phyloP scores from a whole-genome alignment of 2,113 vertebrate species.

The Hemibagrus wyckioides region DNA sequence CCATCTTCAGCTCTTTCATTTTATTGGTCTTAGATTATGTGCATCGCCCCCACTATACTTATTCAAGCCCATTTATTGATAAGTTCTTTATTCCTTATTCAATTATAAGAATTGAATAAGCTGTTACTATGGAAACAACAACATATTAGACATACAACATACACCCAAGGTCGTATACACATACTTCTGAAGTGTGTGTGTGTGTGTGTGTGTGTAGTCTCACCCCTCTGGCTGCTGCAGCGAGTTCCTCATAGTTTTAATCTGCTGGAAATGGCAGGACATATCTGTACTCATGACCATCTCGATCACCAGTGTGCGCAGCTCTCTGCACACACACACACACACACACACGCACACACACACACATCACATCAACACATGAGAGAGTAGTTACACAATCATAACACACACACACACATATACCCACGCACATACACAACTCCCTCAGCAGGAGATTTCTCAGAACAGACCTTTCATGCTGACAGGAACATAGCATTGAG shows the following conservation, averaged over 20 bases:
- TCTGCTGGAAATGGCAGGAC: constrained; percentile 98
- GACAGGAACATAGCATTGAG: constrained; percentile 7
- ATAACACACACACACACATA: constrained; percentile 28
- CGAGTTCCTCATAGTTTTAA: constrained; percentile 91
- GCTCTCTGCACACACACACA: constrained; percentile 78
- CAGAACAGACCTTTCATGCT: constrained; percentile 23
- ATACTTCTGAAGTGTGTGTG: not conserved
- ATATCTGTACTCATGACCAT: constrained; percentile 99
- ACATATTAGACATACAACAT: not conserved
- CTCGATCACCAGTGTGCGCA: constrained; percentile 92
- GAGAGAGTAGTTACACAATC: too few relatives aligned
- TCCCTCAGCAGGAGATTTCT: constrained; percentile 12
- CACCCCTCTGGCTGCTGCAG: constrained; percentile 91
- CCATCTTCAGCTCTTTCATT: not conserved
- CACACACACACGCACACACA: not conserved
- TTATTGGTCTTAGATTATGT: not conserved
- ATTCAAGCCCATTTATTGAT: not conserved
- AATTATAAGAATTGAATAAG: not conserved
- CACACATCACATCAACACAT: constrained; percentile 3
- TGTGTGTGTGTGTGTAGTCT: constrained; percentile 43
- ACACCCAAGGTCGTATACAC: not conserved
- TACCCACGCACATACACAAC: constrained; percentile 32
- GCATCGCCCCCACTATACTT: not conserved
- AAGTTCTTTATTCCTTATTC: not conserved
- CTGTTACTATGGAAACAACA: not conserved